Conservation (phyloP, 2,797 vertebrate genomes). For the Coilia nasus region DNA sequence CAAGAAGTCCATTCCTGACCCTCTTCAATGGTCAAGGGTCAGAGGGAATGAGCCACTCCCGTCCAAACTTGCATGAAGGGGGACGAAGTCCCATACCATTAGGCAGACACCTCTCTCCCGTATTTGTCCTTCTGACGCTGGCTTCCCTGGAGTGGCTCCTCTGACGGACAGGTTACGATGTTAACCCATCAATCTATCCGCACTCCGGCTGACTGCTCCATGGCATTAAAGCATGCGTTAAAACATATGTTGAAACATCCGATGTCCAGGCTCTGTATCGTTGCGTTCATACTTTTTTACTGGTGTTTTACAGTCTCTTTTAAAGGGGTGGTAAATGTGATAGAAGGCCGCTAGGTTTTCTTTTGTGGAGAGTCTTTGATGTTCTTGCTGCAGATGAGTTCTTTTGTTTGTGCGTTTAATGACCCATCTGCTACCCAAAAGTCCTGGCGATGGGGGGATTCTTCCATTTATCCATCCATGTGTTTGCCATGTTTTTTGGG, state of each 20-base stretch:
- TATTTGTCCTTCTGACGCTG: neutral
- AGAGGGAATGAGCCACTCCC: constrained; percentile 45
- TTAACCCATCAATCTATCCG: neutral
- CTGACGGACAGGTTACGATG: neutral
- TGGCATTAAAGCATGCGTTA: neutral
- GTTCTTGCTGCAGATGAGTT: constrained; percentile 32
- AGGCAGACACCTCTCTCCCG: neutral
- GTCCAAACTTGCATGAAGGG: constrained; percentile 34
- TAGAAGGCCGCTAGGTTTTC: constrained; percentile 43
- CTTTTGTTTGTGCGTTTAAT: constrained; percentile 58
- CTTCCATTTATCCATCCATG: neutral
- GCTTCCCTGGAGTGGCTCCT: neutral
- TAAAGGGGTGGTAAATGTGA: constrained; percentile 54
- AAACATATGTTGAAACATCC: no score
- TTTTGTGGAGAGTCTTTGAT: constrained; percentile 31
- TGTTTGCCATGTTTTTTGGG: neutral
- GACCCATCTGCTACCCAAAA: constrained; percentile 35
- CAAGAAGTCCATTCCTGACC: neutral
- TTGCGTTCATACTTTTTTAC: neutral
- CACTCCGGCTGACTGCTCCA: neutral
- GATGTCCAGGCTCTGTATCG: neutral
- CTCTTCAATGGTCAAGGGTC: constrained; percentile 48
- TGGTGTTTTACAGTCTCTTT: constrained; percentile 44
- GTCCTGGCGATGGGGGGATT: neutral
- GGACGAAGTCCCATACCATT: neutral